Base-by-base conservation (phyloP, 1,140 invertebrate species). In the Macrosteles quadrilineatus region DNA sequence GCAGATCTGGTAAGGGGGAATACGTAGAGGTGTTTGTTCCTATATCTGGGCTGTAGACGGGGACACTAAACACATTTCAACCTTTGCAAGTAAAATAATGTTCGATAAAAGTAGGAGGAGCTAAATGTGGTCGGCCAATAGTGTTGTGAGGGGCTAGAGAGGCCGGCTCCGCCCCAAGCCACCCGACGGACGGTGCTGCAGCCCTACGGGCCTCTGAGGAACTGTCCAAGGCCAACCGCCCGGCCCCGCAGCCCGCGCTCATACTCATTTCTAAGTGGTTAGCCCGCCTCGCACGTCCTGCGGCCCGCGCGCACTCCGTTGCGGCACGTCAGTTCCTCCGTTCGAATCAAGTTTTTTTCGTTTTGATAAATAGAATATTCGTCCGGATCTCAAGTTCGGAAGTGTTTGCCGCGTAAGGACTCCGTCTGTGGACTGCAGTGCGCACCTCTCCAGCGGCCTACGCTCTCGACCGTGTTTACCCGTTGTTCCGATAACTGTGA, bases 61-160 rank as follows among this genome's bases (percentile, higher is more conserved):
- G 32, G 14, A 36, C 32, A 6, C 32, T 36, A 36, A 36, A 14
- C 32, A 14, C 32, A 36, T 36, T 59, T 59, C 55, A 12, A 59
- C 21, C 55, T 59, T 30, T 59, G 55, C 6, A 50, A 50, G 55
- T 59, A 59, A 59, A 59, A 59, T 59, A 59, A 59, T 29, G 23
- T 59, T 30, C 55, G 55, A 59, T 59, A 59, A 59, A 59, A 27
- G 55, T 21, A 29, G 55, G 55, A 14, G 55, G 55, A 4, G 21
- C 55, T 59, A 29, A n/a, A 59, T 14, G 55, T 29, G 55, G 55
- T 29, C n/a, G 9, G 55, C 55, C 55, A 59, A 59, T 59, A n/a
- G 55, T 6, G 25, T 21, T 14, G 55, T 4, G 47, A 19, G 47
- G 19, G 11, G 47, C 21, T 19, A 19, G 21, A 19, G 21, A 23